Evolutionary conservation across 2,888 invertebrate genomes (phyloP).

Genomic region (Caenorhabditis sp.): DNA sequence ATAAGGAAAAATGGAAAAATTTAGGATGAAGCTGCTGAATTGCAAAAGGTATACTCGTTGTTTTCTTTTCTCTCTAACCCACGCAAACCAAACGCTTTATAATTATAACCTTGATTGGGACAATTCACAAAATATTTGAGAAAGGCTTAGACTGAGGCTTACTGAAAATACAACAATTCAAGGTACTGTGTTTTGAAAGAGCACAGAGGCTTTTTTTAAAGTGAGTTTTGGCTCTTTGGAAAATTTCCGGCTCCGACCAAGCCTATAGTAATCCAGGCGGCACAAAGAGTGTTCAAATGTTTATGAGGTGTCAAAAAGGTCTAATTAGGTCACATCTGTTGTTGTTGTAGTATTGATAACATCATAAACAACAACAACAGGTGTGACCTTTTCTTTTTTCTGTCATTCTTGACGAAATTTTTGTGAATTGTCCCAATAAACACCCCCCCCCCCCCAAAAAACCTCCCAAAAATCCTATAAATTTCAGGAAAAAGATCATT

Average conservation of each 20-base stretch:
- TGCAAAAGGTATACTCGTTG: slow-evolving; percentile 4
- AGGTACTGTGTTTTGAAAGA: neutral
- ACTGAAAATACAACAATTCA: neutral
- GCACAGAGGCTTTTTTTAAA: no score
- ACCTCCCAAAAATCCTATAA: neutral
- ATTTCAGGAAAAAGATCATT: slow-evolving; percentile 68
- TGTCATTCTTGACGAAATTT: neutral
- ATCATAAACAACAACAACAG: no score
- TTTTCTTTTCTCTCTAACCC: neutral
- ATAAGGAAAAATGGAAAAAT: neutral
- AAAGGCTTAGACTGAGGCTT: neutral
- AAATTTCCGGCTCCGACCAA: no score
- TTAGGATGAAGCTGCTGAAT: slow-evolving; percentile 34
- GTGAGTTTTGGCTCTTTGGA: no score
- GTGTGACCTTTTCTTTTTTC: neutral
- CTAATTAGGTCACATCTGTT: no score
- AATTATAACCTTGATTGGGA: neutral
- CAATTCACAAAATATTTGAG: slow-evolving; percentile 6
- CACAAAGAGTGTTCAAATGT: no score
- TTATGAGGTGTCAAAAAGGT: no score
- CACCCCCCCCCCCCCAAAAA: neutral
- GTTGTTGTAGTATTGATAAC: no score
- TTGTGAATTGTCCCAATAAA: neutral
- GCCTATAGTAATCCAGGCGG: no score
- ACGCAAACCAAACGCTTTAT: no score